A percentile compares a stretch with the other conserved stretches of the same genome.
Evolutionary conservation across 2,113 vertebrate genomes (phyloP).

Genomic region (Poeciliopsis occidentalis): DNA sequence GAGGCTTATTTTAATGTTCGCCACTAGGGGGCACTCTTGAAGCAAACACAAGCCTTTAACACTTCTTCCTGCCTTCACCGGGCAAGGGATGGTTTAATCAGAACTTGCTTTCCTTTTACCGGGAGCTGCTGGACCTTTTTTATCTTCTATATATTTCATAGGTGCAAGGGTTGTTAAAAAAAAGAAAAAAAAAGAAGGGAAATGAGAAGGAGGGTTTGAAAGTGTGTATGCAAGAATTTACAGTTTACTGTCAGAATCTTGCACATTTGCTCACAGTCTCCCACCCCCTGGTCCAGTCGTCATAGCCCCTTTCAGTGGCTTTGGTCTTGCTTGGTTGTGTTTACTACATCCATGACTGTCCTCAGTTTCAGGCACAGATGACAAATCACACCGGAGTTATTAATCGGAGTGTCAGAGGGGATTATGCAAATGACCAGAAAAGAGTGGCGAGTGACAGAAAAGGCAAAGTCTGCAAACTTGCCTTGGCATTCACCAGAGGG

Average conservation of each 20-base stretch:
- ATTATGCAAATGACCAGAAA: conserved; percentile 77
- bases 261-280: conserved; percentile 13
- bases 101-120: conserved; percentile 44
- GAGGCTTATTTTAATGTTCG: not conserved
- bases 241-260: conserved; percentile 37
- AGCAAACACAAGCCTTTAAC: conserved; percentile 48
- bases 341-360: conserved; percentile 52
- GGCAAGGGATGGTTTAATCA: conserved; percentile 47
- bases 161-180: conserved; percentile 29
- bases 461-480: conserved; percentile 48
- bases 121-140: conserved; percentile 55
- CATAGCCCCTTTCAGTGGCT: conserved; percentile 5
- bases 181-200: conserved; percentile 34
- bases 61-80: conserved; percentile 14
- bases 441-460: conserved; percentile 35
- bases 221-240: conserved; percentile 7
- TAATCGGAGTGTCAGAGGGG: conserved; percentile 74
- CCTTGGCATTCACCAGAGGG: conserved; percentile 48
- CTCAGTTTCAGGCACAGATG: conserved; percentile 72
- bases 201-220: conserved; percentile 24
- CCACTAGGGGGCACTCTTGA: conserved; percentile 84
- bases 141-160: conserved; percentile 46
- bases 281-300: conserved; percentile 15
- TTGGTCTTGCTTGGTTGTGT: conserved; percentile 49
- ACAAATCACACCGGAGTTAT: conserved; percentile 73